Conservation (phyloP, 2,888 invertebrate genomes). For the Chalcosyrphus nemorum region DNA sequence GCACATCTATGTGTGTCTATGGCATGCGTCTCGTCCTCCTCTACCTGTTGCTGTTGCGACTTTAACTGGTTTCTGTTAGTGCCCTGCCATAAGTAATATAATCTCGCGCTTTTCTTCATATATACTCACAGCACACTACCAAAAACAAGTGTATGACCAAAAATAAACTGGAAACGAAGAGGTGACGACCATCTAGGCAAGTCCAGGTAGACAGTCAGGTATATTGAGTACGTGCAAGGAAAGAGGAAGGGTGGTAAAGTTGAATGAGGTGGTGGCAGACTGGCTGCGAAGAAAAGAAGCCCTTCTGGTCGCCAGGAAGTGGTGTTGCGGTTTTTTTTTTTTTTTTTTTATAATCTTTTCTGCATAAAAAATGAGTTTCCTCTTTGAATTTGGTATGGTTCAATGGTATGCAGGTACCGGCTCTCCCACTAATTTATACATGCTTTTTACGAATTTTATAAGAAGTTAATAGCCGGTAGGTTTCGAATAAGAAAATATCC, state of each 20-base stretch:
- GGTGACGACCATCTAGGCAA: constrained; percentile 66
- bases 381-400: constrained; percentile 20
- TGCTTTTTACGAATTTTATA: constrained; percentile 19
- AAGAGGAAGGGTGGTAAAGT: constrained; percentile 24
- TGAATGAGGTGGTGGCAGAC: constrained; percentile 63
- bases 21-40: constrained; percentile 39
- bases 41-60: constrained; percentile 60
- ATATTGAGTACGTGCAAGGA: constrained; percentile 8
- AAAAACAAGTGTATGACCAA: constrained; percentile 67
- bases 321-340: constrained; percentile 67
- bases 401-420: background rate
- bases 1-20: constrained; percentile 61
- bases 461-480: constrained; percentile 48
- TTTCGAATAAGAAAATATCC: background rate
- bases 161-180: constrained; percentile 66
- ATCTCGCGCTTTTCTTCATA: constrained; percentile 69
- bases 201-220: constrained; percentile 65
- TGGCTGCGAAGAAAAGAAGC: constrained; percentile 60
- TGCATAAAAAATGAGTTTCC: constrained; percentile 47
- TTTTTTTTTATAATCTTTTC: constrained; percentile 39
- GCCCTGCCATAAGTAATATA: constrained; percentile 64
- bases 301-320: constrained; percentile 68
- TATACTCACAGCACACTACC: constrained; percentile 33
- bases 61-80: constrained; percentile 68
- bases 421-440: background rate